phyloP scores from a whole-genome alignment of 2,797 vertebrate species.

The Neosalanx taihuensis region DNA sequence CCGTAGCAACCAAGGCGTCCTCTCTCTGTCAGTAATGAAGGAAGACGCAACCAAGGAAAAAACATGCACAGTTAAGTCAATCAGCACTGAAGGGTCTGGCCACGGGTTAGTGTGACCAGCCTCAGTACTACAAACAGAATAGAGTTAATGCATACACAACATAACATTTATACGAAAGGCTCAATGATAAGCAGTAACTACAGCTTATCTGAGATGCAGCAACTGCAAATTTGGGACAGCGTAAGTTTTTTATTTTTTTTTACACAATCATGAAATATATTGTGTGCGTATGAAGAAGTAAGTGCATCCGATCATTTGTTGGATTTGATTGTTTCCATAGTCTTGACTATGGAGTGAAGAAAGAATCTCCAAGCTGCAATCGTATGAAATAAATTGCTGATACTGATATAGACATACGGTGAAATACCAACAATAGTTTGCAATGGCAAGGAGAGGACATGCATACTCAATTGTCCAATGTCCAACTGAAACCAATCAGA shows the following conservation, averaged over 20 bases:
- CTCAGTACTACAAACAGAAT: slow-evolving; percentile 50
- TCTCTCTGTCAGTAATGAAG: slow-evolving; percentile 74
- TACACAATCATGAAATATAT: background rate
- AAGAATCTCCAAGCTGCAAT: too few relatives aligned
- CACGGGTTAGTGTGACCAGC: slow-evolving; percentile 23
- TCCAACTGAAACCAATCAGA: background rate
- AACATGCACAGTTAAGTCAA: slow-evolving; percentile 55
- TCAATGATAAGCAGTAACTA: slow-evolving; percentile 24
- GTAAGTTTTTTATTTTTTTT: background rate
- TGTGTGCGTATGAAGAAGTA: background rate
- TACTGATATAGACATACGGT: background rate
- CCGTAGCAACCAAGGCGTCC: slow-evolving; percentile 60
- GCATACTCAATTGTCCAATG: background rate
- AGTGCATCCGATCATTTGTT: too few relatives aligned
- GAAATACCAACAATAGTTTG: background rate
- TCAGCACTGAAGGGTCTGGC: slow-evolving; percentile 32
- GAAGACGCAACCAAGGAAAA: slow-evolving; percentile 59
- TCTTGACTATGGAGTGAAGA: too few relatives aligned
- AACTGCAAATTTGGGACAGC: background rate
- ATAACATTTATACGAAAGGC: slow-evolving; percentile 16
- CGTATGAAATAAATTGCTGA: background rate
- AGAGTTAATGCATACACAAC: slow-evolving; percentile 35
- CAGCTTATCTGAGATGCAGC: slow-evolving; percentile 40
- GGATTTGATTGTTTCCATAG: too few relatives aligned
- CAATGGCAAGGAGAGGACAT: background rate